Conservation (phyloP, 1,140 invertebrate species). For the Batillaria attramentaria region DNA sequence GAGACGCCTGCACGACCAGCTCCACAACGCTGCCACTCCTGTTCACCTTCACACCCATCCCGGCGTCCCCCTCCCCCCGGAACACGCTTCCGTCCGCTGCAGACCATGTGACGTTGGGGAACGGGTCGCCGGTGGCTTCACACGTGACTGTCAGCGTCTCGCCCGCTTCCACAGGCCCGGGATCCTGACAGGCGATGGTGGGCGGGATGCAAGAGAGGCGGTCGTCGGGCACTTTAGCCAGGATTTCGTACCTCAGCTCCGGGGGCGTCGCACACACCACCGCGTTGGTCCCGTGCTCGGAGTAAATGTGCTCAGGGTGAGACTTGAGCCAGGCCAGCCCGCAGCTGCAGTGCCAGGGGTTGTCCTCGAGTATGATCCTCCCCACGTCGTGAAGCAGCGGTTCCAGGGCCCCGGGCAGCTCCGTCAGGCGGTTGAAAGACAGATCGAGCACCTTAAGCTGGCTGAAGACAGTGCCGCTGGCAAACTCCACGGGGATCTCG, state of each 20-base stretch:
- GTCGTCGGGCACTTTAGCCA: slow-evolving; percentile 24
- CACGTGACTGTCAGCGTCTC: slow-evolving; percentile 18
- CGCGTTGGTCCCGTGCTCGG: background rate
- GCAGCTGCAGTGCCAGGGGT: slow-evolving; percentile 43
- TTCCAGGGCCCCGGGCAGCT: slow-evolving; percentile 17
- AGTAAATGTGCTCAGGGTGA: slow-evolving; percentile 12
- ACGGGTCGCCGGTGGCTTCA: slow-evolving; percentile 25
- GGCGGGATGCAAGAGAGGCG: slow-evolving; percentile 32
- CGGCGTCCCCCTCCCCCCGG: background rate
- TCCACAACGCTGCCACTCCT: background rate
- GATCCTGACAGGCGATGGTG: slow-evolving; percentile 4
- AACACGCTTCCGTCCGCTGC: slow-evolving; percentile 13
- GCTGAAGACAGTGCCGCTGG: slow-evolving; percentile 12
- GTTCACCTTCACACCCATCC: background rate
- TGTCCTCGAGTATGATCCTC: slow-evolving; percentile 27
- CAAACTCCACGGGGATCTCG: slow-evolving; percentile 3
- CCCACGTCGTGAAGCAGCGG: slow-evolving; percentile 19
- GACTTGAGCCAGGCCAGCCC: slow-evolving; percentile 38
- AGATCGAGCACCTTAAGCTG: slow-evolving; percentile 30
- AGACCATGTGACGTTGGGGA: slow-evolving; percentile 32
- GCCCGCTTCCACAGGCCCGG: slow-evolving; percentile 3
- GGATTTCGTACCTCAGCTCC: slow-evolving; percentile 11
- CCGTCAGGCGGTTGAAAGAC: slow-evolving; percentile 28
- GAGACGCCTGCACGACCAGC: background rate
- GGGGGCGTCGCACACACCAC: slow-evolving; percentile 28